Conservation (phyloP, 2,113 vertebrate species). For the Dolichallabes microphthalmus region DNA sequence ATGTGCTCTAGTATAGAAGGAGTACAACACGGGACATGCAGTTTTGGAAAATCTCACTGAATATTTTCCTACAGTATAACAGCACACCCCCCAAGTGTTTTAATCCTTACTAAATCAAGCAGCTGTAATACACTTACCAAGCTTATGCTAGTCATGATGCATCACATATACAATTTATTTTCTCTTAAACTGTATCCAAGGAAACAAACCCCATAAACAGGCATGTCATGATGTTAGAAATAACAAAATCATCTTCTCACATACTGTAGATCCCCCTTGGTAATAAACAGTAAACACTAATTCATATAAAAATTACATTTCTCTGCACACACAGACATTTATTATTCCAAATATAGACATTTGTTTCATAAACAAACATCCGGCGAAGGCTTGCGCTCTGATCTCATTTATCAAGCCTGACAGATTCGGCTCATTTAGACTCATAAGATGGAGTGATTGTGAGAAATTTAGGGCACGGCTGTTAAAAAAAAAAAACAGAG, state of each 20-base stretch:
- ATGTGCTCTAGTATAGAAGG: background rate
- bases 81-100: background rate
- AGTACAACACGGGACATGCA: background rate
- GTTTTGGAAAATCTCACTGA: background rate
- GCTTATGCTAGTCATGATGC: background rate
- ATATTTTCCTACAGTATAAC: background rate
- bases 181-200: background rate
- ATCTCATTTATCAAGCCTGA: conserved; percentile 89
- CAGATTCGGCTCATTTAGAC: conserved; percentile 87
- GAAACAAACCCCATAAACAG: conserved; percentile 13
- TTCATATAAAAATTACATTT: conserved; percentile 42
- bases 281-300: conserved; percentile 39
- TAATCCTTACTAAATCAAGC: background rate
- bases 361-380: conserved; percentile 56
- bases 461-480: conserved; percentile 85
- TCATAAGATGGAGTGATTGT: conserved; percentile 84
- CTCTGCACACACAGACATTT: conserved; percentile 46
- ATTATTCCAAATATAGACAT: conserved; percentile 59
- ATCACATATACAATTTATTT: background rate
- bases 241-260: conserved; percentile 16
- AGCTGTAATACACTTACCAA: background rate
- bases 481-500: conserved; percentile 83
- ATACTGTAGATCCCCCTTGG: conserved; percentile 23
- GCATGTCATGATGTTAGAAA: conserved; percentile 23
- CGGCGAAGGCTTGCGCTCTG: conserved; percentile 43